These are phyloP conservation scores for Eidolon helvum DNA, from an alignment of 2,113 vertebrate species.

Conservation along the genomic window DNA sequence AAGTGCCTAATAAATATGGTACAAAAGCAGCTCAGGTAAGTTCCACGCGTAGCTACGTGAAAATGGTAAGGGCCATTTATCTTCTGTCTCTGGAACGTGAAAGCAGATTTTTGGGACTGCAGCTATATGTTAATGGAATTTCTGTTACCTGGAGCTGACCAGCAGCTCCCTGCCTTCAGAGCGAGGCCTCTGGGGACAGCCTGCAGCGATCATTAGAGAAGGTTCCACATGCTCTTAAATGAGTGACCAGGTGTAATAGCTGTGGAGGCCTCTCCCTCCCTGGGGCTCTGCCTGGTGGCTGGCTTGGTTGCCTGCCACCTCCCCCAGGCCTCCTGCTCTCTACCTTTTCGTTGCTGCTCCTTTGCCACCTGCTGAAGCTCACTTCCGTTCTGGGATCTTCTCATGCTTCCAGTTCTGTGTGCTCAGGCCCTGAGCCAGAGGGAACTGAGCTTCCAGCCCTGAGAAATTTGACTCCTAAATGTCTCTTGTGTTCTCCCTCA, in stretches of 20 bases:
- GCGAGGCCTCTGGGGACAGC: slow-evolving; percentile 4
- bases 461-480: neutral
- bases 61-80: neutral
- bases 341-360: fast-evolving
- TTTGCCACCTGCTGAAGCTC: neutral
- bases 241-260: neutral
- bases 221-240: neutral
- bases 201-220: neutral
- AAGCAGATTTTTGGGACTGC: neutral
- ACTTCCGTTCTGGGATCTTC: neutral
- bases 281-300: neutral
- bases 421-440: neutral
- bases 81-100: neutral
- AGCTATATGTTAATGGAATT: neutral
- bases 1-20: neutral
- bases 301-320: too few species aligned
- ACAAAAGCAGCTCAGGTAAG: neutral
- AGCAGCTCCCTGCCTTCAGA: neutral
- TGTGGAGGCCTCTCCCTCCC: neutral
- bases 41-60: neutral
- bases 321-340: neutral
- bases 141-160: neutral
- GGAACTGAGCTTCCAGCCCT: neutral
- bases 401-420: neutral
- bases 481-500: neutral